Percentiles rank a stretch among this genome's conserved stretches.
Conservation (phyloP, 1,140 invertebrate species). For the Pseudomyrmex dendroicus region DNA sequence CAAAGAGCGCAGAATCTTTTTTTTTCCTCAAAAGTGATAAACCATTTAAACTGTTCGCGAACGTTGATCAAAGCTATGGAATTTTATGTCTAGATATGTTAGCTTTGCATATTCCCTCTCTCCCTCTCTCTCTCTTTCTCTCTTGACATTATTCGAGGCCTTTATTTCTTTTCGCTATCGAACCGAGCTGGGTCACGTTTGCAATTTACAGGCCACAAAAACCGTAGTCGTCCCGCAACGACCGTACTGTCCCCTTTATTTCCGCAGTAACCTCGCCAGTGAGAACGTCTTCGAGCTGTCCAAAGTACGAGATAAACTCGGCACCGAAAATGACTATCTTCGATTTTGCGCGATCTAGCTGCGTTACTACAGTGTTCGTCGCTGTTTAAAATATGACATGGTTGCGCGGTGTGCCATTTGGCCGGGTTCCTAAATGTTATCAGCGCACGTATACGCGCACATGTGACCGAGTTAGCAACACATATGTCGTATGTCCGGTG, state of each 20-base stretch:
- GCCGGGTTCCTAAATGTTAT: conserved; percentile 47
- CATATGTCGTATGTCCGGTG: background rate
- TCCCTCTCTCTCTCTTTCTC: background rate
- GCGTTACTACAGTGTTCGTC: conserved; percentile 8
- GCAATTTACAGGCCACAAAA: conserved; percentile 35
- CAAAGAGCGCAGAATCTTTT: background rate
- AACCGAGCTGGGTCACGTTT: conserved; percentile 9
- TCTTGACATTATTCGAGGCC: background rate
- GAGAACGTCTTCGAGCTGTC: conserved; percentile 32
- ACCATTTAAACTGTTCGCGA: background rate
- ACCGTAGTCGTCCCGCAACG: conserved; percentile 7
- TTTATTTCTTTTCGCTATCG: conserved; percentile 22
- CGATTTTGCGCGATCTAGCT: background rate
- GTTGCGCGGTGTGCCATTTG: conserved; percentile 36
- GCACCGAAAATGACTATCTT: conserved; percentile 19
- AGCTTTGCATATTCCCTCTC: too few species aligned
- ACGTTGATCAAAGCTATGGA: background rate
- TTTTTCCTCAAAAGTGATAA: conserved; percentile 1
- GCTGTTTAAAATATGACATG: conserved; percentile 48
- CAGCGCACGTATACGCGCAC: background rate
- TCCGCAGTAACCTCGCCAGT: conserved; percentile 6
- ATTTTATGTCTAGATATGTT: conserved; percentile 8
- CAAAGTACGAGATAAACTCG: conserved; percentile 19
- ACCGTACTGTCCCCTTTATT: conserved; percentile 14
- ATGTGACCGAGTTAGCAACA: background rate